Evolutionary conservation across 2,888 invertebrate species (phyloP).

Genomic region (Euproctis similis): DNA sequence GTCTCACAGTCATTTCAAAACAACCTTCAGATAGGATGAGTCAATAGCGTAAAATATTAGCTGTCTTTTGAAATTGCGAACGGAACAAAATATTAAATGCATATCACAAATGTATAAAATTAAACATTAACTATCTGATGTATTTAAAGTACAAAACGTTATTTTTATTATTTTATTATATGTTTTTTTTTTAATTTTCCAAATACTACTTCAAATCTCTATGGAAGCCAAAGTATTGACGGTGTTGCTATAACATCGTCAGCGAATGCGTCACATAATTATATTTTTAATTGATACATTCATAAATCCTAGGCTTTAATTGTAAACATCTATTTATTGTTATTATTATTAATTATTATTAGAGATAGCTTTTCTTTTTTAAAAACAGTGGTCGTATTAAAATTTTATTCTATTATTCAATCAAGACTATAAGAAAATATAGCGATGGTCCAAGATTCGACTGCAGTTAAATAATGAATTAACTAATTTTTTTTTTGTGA

Average conservation of each 20-base stretch:
- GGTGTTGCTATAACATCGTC: conserved; percentile 42
- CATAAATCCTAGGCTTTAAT: conserved; percentile 31
- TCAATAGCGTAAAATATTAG: conserved; percentile 4
- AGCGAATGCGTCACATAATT: conserved; percentile 40
- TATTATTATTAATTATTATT: too few relatives aligned
- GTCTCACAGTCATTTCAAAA: too few relatives aligned
- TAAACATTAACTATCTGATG: conserved; percentile 17
- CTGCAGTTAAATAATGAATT: too few relatives aligned
- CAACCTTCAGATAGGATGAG: too few relatives aligned
- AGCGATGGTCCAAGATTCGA: conserved; percentile 57
- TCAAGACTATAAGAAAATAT: conserved; percentile 55
- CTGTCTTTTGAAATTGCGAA: conserved; percentile 37
- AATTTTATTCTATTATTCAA: too few relatives aligned
- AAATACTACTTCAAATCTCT: conserved; percentile 51
- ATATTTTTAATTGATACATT: conserved; percentile 20
- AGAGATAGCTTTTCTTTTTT: conserved; percentile 65
- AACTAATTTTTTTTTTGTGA: too few relatives aligned
- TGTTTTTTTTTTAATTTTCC: conserved; percentile 24
- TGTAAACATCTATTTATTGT: conserved; percentile 41
- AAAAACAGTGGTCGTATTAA: conserved; percentile 57
- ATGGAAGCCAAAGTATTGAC: conserved; percentile 70
- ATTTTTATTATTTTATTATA: conserved; percentile 6
- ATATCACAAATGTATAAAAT: conserved; percentile 42
- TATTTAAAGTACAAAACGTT: conserved; percentile 60
- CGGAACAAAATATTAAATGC: conserved; percentile 43